phyloP scores from a whole-genome alignment of 2,113 vertebrate species.

The Garra rufa region DNA sequence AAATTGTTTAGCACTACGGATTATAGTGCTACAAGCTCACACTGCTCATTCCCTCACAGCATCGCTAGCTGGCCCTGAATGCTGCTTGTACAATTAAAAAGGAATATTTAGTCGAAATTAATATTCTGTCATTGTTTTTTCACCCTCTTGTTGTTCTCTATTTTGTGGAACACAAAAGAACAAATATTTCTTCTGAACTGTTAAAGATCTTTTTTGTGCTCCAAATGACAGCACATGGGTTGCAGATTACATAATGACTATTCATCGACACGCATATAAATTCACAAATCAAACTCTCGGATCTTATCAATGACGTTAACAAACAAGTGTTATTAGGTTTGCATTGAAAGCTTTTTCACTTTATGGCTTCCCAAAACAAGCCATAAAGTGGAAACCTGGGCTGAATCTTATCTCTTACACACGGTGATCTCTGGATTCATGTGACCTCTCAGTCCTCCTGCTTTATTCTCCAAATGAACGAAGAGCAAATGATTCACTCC shows the following conservation, averaged over 20 bases:
- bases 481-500: neutral
- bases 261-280: neutral
- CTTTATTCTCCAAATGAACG: neutral
- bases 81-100: neutral
- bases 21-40: slow-evolving; percentile 6
- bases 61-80: slow-evolving; percentile 19
- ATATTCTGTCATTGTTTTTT: neutral
- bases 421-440: neutral
- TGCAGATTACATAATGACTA: neutral
- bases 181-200: neutral
- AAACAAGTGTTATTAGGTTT: slow-evolving; percentile 5
- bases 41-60: slow-evolving; percentile 13
- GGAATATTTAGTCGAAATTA: neutral
- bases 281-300: neutral
- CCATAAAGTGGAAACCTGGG: neutral
- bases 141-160: neutral
- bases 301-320: slow-evolving; percentile 46
- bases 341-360: neutral
- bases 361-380: slow-evolving; percentile 3
- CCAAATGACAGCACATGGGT: neutral
- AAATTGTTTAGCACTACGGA: slow-evolving; percentile 43
- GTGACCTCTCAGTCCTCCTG: slow-evolving; percentile 2
- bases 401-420: slow-evolving; percentile 21
- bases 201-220: neutral
- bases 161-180: neutral